Evolutionary conservation across 2,888 invertebrate species (phyloP).

Genomic region (Sclerodermus sp.): DNA sequence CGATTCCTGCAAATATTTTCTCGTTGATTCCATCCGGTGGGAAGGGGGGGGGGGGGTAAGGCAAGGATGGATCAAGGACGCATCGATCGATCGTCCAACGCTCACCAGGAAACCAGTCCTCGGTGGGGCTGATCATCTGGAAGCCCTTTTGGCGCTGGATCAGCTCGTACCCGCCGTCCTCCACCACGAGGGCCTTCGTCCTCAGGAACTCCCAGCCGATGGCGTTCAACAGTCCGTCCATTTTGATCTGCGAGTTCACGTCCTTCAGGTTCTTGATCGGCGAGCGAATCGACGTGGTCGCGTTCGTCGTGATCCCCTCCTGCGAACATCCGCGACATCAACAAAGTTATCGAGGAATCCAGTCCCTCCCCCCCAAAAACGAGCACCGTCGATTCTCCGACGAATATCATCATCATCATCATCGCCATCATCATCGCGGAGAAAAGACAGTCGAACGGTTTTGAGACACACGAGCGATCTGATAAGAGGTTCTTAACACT

Average conservation of each 20-base stretch:
- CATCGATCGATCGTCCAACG: too few species aligned
- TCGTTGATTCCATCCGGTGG: not conserved
- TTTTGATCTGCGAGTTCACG: slow-evolving; percentile 70
- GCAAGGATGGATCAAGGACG: not conserved
- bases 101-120: slow-evolving; percentile 83
- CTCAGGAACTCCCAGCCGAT: slow-evolving; percentile 84
- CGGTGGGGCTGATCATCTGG: slow-evolving; percentile 82
- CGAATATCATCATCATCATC: too few species aligned
- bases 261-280: slow-evolving; percentile 82
- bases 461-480: too few species aligned
- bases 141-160: slow-evolving; percentile 81
- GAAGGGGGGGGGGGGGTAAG: too few species aligned
- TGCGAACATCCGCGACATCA: slow-evolving; percentile 56
- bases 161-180: slow-evolving; percentile 72
- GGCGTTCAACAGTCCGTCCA: slow-evolving; percentile 74
- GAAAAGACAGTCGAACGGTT: too few species aligned
- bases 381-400: too few species aligned
- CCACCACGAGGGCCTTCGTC: slow-evolving; percentile 68
- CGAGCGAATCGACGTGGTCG: slow-evolving; percentile 82
- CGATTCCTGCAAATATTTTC: slow-evolving; percentile 63
- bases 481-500: too few species aligned
- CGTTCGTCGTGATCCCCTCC: slow-evolving; percentile 78
- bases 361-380: too few species aligned
- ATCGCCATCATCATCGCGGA: too few species aligned
- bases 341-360: too few species aligned